Evolutionary conservation across 2,113 vertebrate genomes (phyloP), one percentile per base, ranked within the genome.

Genomic region (Chunga burmeisteri): DNA sequence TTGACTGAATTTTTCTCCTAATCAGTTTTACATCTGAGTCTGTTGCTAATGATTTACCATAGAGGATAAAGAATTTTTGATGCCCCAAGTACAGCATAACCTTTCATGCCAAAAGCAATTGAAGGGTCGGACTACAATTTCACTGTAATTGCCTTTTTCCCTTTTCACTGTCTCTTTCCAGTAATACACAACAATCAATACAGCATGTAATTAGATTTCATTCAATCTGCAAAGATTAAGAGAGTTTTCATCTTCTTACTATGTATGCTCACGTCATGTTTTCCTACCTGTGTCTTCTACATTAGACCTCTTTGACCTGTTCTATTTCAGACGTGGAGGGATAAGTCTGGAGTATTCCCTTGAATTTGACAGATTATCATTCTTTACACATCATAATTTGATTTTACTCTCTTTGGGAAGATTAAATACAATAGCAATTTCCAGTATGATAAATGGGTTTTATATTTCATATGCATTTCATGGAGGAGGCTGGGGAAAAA

Each of bases 141-240:
- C 97, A 95, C 95, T 95, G 96, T 98, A 98, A 98, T 98, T 97
- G 95, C 91, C 94, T 97, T 94, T 98, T 97, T 94, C 74, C 94
- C 86, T 97, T 97, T 98, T 97, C 96, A 96, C 96, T 88, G 89
- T 93, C 95, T 81, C 94, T 96, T 97, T 98, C 96, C 97, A 97
- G 95, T 94, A 96, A 97, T 92, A 91, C 90, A 81, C 70, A 96
- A 97, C 96, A 97, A 93, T 97, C 96, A 89, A 94, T 93, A 96
- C 79, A 78, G 93, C 88, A 95, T 92, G 97, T 97, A 98, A 98
- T 98, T 98, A 98, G 97, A 98, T 98, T 97, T 98, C 90, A 96
- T 97, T 90, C 97, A 95, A 90, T 93, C 96, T 73, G 86, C 77
- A 89, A 73, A 95, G 95, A 93, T 92, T 71, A 94, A 88, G 86